A percentile compares a stretch with the other conserved stretches of the same genome.
phyloP scores from a whole-genome alignment of 2,113 vertebrate genomes.

The Bubalus kerabau region DNA sequence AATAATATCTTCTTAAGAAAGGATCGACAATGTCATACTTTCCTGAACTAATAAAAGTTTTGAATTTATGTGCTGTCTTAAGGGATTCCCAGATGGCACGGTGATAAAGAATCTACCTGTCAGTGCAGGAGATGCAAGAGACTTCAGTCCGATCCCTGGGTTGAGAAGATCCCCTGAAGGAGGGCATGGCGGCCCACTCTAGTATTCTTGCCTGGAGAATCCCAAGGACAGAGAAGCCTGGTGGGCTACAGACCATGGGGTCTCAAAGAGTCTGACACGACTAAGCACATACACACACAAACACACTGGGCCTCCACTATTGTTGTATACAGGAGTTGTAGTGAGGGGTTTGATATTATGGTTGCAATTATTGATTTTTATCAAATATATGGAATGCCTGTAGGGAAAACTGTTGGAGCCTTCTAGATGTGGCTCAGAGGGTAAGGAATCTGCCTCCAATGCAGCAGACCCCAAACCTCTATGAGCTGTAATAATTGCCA shows the following conservation, averaged over 20 bases:
- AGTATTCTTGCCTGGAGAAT: not conserved
- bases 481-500: not conserved
- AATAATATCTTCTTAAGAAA: not conserved
- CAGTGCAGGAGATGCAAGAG: not conserved
- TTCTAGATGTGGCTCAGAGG: not conserved
- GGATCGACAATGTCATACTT: not conserved
- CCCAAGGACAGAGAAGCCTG: not conserved
- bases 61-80: not conserved
- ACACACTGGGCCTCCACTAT: not conserved
- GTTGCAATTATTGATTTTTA: not conserved
- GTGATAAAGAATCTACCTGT: not conserved
- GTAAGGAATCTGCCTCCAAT: not conserved
- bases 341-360: not conserved
- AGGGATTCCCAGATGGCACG: not conserved
- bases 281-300: not conserved
- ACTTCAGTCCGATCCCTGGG: not conserved
- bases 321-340: not conserved
- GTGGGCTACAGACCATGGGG: not conserved
- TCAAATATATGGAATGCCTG: not conserved
- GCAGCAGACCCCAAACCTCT: not conserved
- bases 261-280: not conserved
- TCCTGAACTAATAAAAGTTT: not conserved
- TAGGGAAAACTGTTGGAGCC: not conserved
- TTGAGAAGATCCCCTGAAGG: not conserved
- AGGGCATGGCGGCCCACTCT: not conserved